These are phyloP conservation scores for Timandra comae DNA, from an alignment of 2,888 invertebrate genomes.

Conservation along the genomic window DNA sequence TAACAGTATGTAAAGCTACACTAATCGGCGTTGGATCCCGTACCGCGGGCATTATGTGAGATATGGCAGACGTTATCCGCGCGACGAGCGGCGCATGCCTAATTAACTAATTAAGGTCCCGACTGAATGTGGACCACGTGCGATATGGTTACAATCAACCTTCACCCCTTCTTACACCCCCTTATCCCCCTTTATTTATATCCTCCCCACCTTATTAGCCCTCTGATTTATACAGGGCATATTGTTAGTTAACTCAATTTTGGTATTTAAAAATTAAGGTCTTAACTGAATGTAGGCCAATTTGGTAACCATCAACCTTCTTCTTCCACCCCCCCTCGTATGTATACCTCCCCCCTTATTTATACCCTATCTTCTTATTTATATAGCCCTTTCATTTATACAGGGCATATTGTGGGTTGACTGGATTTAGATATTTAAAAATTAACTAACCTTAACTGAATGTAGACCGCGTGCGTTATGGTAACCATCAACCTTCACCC, in stretches of 20 bases:
- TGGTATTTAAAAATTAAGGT: neutral
- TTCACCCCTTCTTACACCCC: neutral
- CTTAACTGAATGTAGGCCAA: neutral
- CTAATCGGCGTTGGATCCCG: no score
- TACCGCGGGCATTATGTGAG: no score
- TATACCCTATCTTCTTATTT: no score
- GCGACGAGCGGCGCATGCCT: constrained; percentile 31
- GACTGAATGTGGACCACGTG: constrained; percentile 12
- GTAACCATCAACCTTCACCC: neutral
- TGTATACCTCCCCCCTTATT: no score
- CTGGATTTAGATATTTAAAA: neutral
- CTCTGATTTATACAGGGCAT: no score
- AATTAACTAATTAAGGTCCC: constrained; percentile 42
- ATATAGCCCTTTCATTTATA: no score
- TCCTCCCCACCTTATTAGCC: no score
- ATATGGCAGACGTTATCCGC: no score
- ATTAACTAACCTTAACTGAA: neutral
- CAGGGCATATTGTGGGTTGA: no score
- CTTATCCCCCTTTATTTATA: no score
- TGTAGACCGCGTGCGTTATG: neutral
- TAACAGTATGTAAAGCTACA: no score
- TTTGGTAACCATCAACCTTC: neutral
- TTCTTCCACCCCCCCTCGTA: no score
- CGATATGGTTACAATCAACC: constrained; percentile 7
- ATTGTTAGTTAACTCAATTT: neutral